Evolutionary conservation across 2,797 vertebrate species (phyloP), one percentile per base, ranked within the genome.

Genomic region (Carduelis carduelis): DNA sequence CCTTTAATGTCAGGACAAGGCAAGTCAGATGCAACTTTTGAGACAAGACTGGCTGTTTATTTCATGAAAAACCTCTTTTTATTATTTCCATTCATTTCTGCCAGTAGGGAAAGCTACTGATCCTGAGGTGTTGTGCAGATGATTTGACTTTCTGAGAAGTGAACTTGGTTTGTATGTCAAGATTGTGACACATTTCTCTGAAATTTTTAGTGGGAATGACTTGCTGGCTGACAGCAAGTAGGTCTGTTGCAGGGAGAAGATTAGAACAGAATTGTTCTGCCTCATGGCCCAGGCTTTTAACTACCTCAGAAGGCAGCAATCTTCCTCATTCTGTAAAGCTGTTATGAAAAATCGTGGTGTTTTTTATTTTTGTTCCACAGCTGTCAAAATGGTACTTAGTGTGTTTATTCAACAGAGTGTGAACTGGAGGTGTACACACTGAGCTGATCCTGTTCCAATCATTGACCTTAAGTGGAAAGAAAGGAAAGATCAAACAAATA

Each of bases 391-490:
- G 72, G 72, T 66, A 22, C 69, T 92, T 56, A 35, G 71, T 6
- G 23, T 44, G 61, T 89, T 95, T 96, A 92, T 69, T 77, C 93
- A 92, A 17, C 82, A 89, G 87, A 15, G 41, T 88, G 78, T 92
- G 89, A 93, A 72, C 72, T 83, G 69, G 32, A 87, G 63, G 84
- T 83, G 56, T 20, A 66, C 61, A 69, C 87, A 66, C 87, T 52
- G 82, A 88, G 82, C 65, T 72, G 61, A 69, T 95, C 59, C 66
- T 88, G 41, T 94, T 94, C 78, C 91, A 91, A 88, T 95, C 90
- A 92, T 83, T 95, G 92, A 96, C 93, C 95, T 95, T 89, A 95
- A 94, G 79, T 49, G 30, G 65, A 91, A 93, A 86, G 82, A 93
- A 93, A 14, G 41, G 70, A 95, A 89, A 86, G 72, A 95, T 94